A percentile compares a stretch with the other conserved stretches of the same genome.
These are phyloP conservation scores for Chymomyza procnemis DNA, from an alignment of 2,888 invertebrate genomes.

Conservation along the genomic window DNA sequence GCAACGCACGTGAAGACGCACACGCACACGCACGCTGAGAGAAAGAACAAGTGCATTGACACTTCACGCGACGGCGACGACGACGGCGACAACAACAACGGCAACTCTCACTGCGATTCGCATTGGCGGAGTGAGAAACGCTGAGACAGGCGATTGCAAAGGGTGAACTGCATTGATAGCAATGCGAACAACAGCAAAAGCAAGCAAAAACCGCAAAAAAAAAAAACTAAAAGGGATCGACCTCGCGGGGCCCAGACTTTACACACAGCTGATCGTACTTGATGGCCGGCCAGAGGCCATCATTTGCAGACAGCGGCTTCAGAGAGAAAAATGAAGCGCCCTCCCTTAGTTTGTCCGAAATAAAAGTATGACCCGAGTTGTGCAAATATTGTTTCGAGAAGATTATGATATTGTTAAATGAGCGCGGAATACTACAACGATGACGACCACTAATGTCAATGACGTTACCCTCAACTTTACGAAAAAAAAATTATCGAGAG, in stretches of 20 bases:
- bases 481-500: background rate
- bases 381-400: background rate
- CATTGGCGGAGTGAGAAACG: background rate
- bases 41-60: conserved; percentile 77
- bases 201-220: conserved; percentile 16
- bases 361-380: conserved; percentile 53
- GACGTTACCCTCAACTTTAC: background rate
- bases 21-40: conserved; percentile 26
- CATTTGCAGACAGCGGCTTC: conserved; percentile 5
- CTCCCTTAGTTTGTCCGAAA: background rate
- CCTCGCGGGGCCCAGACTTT: conserved; percentile 32
- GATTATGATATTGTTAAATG: conserved; percentile 67
- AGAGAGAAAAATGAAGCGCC: conserved; percentile 2
- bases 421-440: conserved; percentile 5
- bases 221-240: conserved; percentile 64
- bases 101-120: conserved; percentile 30
- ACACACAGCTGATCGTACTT: conserved; percentile 50
- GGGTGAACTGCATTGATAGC: conserved; percentile 62
- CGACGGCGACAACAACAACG: conserved; percentile 43
- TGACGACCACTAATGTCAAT: background rate
- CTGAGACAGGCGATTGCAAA: conserved; percentile 46
- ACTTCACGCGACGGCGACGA: conserved; percentile 51
- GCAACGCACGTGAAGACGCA: conserved; percentile 68
- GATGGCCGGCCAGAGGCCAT: background rate
- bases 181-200: background rate